phyloP scores from a whole-genome alignment of 2,113 vertebrate species.

The Alligator sinensis region DNA sequence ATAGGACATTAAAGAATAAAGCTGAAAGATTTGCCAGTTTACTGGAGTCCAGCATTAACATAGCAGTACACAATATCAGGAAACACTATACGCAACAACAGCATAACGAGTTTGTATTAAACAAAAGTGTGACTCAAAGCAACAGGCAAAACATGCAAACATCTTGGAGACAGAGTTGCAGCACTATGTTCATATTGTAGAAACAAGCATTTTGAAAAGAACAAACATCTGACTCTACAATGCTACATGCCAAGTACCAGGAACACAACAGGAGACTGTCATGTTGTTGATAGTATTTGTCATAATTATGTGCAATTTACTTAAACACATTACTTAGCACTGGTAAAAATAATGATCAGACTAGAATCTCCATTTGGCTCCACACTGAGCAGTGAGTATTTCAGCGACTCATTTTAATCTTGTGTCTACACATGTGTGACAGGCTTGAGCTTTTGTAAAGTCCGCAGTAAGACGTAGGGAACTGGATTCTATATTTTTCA shows the following conservation, averaged over 20 bases:
- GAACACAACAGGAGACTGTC: conserved; percentile 5
- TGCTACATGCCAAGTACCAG: not conserved
- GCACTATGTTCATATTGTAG: not conserved
- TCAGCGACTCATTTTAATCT: conserved; percentile 9
- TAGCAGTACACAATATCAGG: not conserved
- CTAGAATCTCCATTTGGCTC: conserved; percentile 11
- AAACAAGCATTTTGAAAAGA: not conserved
- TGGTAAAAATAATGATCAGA: conserved; percentile 51
- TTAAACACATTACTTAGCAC: conserved; percentile 32
- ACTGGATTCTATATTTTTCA: not conserved
- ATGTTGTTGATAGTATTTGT: conserved; percentile 37
- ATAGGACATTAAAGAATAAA: not conserved
- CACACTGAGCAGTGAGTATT: not conserved
- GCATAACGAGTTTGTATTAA: not conserved
- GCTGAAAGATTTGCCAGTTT: not conserved
- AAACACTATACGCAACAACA: not conserved
- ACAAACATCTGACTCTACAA: not conserved
- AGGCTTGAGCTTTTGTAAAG: not conserved
- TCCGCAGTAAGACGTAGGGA: not conserved
- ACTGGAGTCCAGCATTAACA: not conserved
- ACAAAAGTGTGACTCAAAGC: conserved; percentile 29
- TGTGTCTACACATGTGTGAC: not conserved
- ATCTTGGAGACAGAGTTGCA: not conserved
- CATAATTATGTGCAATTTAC: conserved; percentile 54
- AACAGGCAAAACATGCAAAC: conserved; percentile 40